Conservation (phyloP, 2,888 invertebrate species). For the Candidula unifasciata region DNA sequence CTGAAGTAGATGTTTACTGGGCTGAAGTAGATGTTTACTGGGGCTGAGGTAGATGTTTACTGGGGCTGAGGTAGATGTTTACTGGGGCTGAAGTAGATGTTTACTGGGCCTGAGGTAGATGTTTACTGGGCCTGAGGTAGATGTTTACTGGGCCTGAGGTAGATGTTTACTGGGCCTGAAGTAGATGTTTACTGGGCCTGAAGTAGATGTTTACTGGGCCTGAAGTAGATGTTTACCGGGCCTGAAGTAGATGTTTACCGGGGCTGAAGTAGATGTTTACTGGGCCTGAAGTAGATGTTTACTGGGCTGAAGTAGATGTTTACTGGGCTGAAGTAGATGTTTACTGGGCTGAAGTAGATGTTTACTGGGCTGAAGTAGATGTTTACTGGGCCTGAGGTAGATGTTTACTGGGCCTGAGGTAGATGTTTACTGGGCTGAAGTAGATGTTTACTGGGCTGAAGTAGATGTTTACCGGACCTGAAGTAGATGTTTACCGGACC, state of each 20-base stretch:
- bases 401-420: background rate
- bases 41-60: conserved; percentile 51
- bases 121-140: conserved; percentile 63
- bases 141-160: background rate
- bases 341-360: conserved; percentile 63
- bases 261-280: too few relatives aligned
- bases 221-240: background rate
- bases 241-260: background rate
- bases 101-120: background rate
- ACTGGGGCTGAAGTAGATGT: conserved; percentile 61
- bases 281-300: conserved; percentile 59
- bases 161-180: conserved; percentile 63
- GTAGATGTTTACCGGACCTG: background rate
- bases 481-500: conserved; percentile 62
- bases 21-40: conserved; percentile 58
- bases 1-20: conserved; percentile 4
- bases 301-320: background rate
- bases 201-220: conserved; percentile 62
- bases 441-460: conserved; percentile 68
- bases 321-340: too few relatives aligned
- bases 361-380: background rate
- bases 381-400: conserved; percentile 63
- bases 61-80: conserved; percentile 44
- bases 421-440: too few relatives aligned
- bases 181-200: background rate